phyloP scores from a whole-genome alignment of 2,113 vertebrate species.

The Xiphophorus maculatus region DNA sequence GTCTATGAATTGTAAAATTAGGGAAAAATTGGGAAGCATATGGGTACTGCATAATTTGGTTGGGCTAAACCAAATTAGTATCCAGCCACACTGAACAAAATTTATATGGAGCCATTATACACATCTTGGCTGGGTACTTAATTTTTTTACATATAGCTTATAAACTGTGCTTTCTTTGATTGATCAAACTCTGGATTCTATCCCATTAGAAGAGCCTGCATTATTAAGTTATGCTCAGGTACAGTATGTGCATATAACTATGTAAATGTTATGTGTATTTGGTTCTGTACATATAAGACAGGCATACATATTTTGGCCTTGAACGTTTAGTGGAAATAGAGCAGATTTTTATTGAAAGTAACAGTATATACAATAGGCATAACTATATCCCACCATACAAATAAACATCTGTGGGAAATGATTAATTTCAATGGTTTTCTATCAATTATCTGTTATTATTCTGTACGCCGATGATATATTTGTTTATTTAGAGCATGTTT shows the following conservation, averaged over 20 bases:
- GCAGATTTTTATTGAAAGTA: conserved; percentile 78
- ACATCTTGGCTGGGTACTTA: neutral
- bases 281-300: conserved; percentile 73
- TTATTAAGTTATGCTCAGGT: conserved; percentile 85
- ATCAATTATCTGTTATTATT: conserved; percentile 40
- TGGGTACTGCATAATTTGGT: neutral
- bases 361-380: conserved; percentile 71
- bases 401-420: conserved; percentile 77
- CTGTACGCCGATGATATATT: conserved; percentile 57
- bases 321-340: conserved; percentile 77
- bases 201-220: conserved; percentile 65
- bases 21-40: neutral
- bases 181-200: conserved; percentile 74
- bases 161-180: conserved; percentile 46
- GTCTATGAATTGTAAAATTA: neutral
- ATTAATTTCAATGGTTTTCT: conserved; percentile 64
- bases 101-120: neutral
- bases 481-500: conserved; percentile 47
- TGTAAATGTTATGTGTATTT: conserved; percentile 81
- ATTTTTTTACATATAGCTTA: neutral
- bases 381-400: conserved; percentile 72
- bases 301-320: conserved; percentile 72
- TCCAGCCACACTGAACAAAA: neutral
- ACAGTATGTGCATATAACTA: conserved; percentile 80
- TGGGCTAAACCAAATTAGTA: neutral